phyloP scores from a whole-genome alignment of 2,113 vertebrate species.

The Albula glossodonta region DNA sequence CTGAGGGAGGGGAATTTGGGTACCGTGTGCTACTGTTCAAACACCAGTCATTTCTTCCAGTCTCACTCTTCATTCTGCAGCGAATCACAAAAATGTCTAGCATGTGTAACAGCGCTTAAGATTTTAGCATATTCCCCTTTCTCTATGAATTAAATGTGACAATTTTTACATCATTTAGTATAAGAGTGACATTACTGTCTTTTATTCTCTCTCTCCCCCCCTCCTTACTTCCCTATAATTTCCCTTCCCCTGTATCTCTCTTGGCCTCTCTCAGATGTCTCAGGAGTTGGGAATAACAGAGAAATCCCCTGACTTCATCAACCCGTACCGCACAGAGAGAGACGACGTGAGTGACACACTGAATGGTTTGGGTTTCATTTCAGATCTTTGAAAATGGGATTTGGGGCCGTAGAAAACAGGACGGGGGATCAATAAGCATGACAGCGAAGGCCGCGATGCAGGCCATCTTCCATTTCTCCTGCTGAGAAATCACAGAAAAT shows the following conservation, averaged over 20 bases:
- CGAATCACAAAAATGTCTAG: background rate
- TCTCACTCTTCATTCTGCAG: background rate
- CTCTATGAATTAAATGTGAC: background rate
- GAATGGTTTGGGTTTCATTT: too few relatives aligned
- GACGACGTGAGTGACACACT: conserved; percentile 80
- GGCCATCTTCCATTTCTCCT: background rate
- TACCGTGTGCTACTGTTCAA: background rate
- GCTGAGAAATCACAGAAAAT: background rate
- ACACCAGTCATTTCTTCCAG: too few relatives aligned
- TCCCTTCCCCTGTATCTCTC: background rate
- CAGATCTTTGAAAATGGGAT: too few relatives aligned
- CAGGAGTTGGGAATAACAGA: conserved; percentile 95
- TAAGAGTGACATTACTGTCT: background rate
- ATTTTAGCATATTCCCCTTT: background rate
- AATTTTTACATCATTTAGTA: background rate
- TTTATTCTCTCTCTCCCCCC: conserved; percentile 8
- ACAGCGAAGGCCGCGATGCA: background rate
- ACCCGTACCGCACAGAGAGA: conserved; percentile 89
- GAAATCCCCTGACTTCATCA: conserved; percentile 88
- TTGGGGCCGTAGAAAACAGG: background rate
- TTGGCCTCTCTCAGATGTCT: conserved; percentile 79
- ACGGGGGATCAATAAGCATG: background rate
- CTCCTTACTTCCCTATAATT: conserved; percentile 20
- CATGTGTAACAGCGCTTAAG: background rate
- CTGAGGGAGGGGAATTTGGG: background rate